Evolutionary conservation across 2,888 invertebrate species (phyloP), one percentile per base, ranked within the genome.

Genomic region (Chrysomela aeneicollis): DNA sequence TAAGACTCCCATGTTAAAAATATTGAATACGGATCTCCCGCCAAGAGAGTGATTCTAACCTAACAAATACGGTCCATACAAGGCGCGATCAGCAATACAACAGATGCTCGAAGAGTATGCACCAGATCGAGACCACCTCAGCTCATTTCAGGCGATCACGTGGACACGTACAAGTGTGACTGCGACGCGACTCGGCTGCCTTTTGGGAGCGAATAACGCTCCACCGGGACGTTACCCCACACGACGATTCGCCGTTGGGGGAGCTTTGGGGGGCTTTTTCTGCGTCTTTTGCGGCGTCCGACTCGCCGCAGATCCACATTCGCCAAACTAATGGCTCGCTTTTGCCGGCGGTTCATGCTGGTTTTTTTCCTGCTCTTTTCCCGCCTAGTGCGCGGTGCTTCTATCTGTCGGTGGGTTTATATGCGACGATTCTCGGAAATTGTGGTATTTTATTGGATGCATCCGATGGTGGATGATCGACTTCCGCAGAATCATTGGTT

Each of bases 301-400:
- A n/a, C n/a, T n/a, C n/a, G n/a, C n/a, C 68, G 64, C 70, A 72
- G 74, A 71, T 72, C 71, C 67, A 73, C 74, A 74, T 74, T 73
- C 68, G 71, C 71, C 67, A 64, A 73, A 68, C 53, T 74, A 74
- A 73, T 74, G 73, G 71, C 67, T 64, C 72, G 15, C 42, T 42
- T 42, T 42, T 15, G 42, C 42, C 42, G n/a, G 42, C 42, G 42
- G 42, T 35, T 35, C 10, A 35, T 35, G 32, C 9, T 4, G 42
- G 8, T 15, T 42, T 42, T 42, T 26, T 26, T 26, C 6, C 4
- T 26, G 26, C 26, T 26, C 4, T 26, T 26, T 26, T 26, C 26
- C 6, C 26, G 26, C 26, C 26, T 26, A 5, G 26, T 26, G 26
- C 32, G 32, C 32, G 32, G 32, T 35, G 32, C 32, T 35, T 15